Base-by-base conservation (phyloP, 2,113 vertebrate genomes). In the Drymodes brunneopygia region DNA sequence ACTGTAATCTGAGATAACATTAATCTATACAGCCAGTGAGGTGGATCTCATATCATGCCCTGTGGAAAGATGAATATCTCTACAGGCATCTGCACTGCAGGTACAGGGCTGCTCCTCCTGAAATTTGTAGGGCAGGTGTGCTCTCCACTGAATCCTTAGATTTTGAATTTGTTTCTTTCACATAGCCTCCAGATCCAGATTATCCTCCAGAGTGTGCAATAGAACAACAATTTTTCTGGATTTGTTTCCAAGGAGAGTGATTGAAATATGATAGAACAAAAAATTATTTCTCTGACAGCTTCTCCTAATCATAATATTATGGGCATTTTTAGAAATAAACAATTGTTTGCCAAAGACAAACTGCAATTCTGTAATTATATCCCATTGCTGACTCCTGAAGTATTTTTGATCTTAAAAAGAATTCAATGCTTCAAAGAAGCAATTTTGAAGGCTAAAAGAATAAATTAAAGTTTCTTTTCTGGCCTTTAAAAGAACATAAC, bases 201-300 rank as follows among this genome's bases (percentile, higher is more conserved):
- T 66, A 25, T 54, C 9, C 20, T 51, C 14, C 12, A 33, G 47
- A 71, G 5, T 17, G 24, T n/a, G 19, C 7, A 50, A 28, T 3
- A 0, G 0, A 79, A 75, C 9, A 4, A 24, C 22, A 45, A 17
- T 2, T 33, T 86, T 60, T 72, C 67, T 92, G 48, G 4, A 27
- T 53, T 94, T 78, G 9, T 84, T 86, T 83, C 33, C 44, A 44
- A 80, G 18, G 20, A 64, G 62, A 80, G 23, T 27, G 20, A 29
- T 64, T 0, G 0, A 0, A 0, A 31, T 54, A n/a, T 12, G 15
- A 29, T 21, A 69, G 23, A 72, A 4, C 3, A 54, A 66, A 61
- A 71, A 64, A 47, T 21, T 5, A 27, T 21, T 70, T 35, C 60
- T 38, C 8, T 88, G 57, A 75, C 8, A 58, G 29, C 40, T 91